Evolutionary conservation across 2,888 invertebrate species (phyloP), one percentile per base, ranked within the genome.

Genomic region (Bibio marci): DNA sequence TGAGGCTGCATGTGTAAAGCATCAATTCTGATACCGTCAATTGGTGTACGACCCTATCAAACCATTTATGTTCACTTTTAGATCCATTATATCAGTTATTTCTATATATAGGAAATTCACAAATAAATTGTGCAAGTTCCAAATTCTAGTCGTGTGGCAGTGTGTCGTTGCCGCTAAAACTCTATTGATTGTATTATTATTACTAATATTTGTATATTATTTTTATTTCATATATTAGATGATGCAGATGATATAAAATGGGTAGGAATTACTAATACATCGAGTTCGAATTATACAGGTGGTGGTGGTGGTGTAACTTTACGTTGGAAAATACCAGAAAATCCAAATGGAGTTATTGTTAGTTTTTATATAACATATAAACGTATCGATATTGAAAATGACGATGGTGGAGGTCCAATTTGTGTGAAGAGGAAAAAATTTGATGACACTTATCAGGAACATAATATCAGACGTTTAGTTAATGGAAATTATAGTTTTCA

Each of bases 261-360:
- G 42, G 56, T 75, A 15, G 59, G 56, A 2, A 67, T 66, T 1
- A 51, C 58, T 17, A 58, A 62, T 19, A 44, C 43, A 2, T 35
- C 27, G 2, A 30, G 18, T 13, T 37, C 41, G 14, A 43, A 64
- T 38, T 51, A 56, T 13, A 61, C 62, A 12, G 66, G 71, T 44
- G 65, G 69, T 0, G 48, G 62, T 15, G 70, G 70, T 2, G 69
- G 68, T 47, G 71, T 83, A 12, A 73, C 72, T 35, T 62, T 88
- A 3, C 68, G 64, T 19, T 95, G 95, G 95, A 65, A 71, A 3
- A 77, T 81, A 47, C 94, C 95, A 0, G 49, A 55, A 17, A 64
- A 76, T 44, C 92, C 95, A 0, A 97, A 97, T 58, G 91, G 95
- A 2, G 69, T 81, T 42, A 77, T 94, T 34, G 73, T 88, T 31